A percentile compares a stretch with the other conserved stretches of the same genome.
These are phyloP conservation scores for Syngnathoides biaculeatus DNA, from an alignment of 2,113 vertebrate species.

Conservation along the genomic window DNA sequence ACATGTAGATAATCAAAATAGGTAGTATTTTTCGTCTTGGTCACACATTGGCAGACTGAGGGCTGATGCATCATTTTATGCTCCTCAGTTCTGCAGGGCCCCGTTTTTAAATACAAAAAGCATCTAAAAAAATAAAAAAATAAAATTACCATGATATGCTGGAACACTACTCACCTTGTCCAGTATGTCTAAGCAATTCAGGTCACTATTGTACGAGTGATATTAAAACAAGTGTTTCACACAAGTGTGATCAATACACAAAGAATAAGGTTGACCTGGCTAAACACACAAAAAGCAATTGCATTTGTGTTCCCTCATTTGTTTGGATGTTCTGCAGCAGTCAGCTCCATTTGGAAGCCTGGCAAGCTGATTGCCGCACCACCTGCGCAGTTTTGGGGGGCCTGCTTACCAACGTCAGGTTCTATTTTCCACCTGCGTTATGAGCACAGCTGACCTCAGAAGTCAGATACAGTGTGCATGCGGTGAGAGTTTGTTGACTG, in stretches of 20 bases:
- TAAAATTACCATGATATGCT: no score
- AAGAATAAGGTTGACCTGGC: background rate
- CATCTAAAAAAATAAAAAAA: no score
- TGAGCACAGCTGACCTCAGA: conserved; percentile 44
- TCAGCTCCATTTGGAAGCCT: conserved; percentile 37
- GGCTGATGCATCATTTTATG: no score
- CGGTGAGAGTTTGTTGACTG: conserved; percentile 33
- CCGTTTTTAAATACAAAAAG: no score
- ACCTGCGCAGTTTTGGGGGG: conserved; percentile 38
- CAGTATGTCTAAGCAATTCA: no score
- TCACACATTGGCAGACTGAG: no score
- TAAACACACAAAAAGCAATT: conserved; percentile 35
- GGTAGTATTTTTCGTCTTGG: no score
- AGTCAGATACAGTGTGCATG: conserved; percentile 38
- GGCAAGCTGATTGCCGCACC: conserved; percentile 46
- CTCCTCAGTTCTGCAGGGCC: no score
- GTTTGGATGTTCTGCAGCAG: conserved; percentile 39
- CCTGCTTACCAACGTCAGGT: conserved; percentile 50
- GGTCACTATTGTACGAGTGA: background rate
- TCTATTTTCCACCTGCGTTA: conserved; percentile 48
- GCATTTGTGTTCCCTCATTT: conserved; percentile 36
- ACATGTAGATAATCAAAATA: no score
- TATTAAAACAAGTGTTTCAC: background rate
- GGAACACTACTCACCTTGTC: no score
- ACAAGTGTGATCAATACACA: background rate